Evolutionary conservation across 1,140 invertebrate species (phyloP).

Genomic region (Sycophaga agraensis): DNA sequence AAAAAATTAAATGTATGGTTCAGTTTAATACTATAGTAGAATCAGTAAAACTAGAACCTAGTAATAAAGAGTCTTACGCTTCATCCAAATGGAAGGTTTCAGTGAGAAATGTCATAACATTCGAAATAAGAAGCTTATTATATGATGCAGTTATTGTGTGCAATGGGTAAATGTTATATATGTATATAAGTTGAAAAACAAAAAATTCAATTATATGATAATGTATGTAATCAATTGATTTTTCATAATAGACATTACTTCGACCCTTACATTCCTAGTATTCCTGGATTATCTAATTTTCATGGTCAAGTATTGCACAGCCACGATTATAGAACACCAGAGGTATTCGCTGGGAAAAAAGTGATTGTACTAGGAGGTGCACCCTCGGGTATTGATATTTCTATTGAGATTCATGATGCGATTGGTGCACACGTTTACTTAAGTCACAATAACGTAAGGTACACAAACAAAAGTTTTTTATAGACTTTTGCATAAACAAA

Average conservation of each 20-base stretch:
- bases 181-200: neutral
- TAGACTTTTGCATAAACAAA: neutral
- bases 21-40: conserved; percentile 40
- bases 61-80: conserved; percentile 26
- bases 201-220: neutral
- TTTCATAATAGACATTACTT: conserved; percentile 63
- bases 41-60: conserved; percentile 44
- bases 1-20: no score
- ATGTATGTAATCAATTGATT: neutral
- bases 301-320: conserved; percentile 66
- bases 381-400: conserved; percentile 71
- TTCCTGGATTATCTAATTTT: conserved; percentile 64
- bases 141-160: conserved; percentile 69
- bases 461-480: conserved; percentile 5
- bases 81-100: conserved; percentile 47
- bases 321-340: conserved; percentile 66
- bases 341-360: conserved; percentile 58
- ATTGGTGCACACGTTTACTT: conserved; percentile 56
- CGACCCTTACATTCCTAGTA: conserved; percentile 62
- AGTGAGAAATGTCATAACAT: conserved; percentile 50
- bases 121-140: conserved; percentile 36
- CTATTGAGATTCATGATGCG: conserved; percentile 59
- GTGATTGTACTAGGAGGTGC: conserved; percentile 70
- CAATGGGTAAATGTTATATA: conserved; percentile 60
- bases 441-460: conserved; percentile 47